These are phyloP conservation scores for Pteropus alecto DNA, from an alignment of 2,113 vertebrate species.

Conservation along the genomic window DNA sequence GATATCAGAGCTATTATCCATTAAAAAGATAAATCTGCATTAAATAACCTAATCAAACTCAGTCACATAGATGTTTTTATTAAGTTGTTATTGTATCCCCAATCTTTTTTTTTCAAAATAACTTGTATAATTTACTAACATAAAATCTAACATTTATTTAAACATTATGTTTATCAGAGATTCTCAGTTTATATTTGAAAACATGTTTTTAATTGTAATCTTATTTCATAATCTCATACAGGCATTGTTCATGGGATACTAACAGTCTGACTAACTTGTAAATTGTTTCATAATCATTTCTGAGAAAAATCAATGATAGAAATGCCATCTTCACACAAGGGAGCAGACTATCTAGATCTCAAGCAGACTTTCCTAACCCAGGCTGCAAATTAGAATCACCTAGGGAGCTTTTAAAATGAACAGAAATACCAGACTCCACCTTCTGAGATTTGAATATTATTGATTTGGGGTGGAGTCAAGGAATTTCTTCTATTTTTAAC, in stretches of 20 bases:
- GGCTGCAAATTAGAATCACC: not conserved
- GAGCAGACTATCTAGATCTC: constrained; percentile 9
- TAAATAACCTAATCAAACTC: not conserved
- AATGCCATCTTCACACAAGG: not conserved
- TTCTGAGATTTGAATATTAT: constrained; percentile 20
- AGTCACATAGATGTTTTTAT: not conserved
- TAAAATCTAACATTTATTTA: constrained; percentile 13
- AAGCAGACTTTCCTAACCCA: not conserved
- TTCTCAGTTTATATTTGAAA: not conserved
- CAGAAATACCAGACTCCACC: not conserved
- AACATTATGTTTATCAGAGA: not conserved
- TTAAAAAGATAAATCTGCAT: not conserved
- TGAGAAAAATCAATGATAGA: constrained; percentile 40
- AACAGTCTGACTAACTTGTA: constrained; percentile 31
- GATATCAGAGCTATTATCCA: not conserved
- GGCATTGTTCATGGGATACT: not conserved
- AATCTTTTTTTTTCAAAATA: not conserved
- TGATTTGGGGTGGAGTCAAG: not conserved
- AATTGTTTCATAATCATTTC: constrained; percentile 52
- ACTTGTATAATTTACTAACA: not conserved
- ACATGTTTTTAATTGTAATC: not conserved
- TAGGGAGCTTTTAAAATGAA: not conserved
- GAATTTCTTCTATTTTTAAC: constrained; percentile 18
- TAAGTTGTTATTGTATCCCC: not conserved
- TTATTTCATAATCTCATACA: not conserved